phyloP scores from a whole-genome alignment of 2,113 vertebrate species.

The Vidua macroura region DNA sequence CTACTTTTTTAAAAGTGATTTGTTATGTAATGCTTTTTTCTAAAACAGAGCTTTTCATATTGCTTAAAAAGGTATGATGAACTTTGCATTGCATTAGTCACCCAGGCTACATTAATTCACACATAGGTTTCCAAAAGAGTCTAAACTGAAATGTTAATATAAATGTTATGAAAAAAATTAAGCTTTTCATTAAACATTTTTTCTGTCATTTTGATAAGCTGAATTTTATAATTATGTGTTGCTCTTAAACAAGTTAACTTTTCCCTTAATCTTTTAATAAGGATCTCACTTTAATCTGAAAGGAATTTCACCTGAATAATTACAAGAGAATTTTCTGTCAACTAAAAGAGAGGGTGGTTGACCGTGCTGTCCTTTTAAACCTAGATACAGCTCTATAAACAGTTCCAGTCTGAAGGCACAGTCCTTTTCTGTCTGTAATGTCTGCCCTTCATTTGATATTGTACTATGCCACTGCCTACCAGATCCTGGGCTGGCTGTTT shows the following conservation, averaged over 20 bases:
- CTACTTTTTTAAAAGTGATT: background rate
- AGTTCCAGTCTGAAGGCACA: background rate
- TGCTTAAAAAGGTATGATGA: background rate
- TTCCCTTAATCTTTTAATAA: background rate
- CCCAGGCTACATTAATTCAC: background rate
- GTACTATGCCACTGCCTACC: too few relatives aligned
- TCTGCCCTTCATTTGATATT: background rate
- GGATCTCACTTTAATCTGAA: background rate
- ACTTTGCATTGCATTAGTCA: background rate
- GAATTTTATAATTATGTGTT: background rate
- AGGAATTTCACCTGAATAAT: background rate
- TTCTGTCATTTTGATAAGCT: background rate
- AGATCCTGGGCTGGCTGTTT: too few relatives aligned
- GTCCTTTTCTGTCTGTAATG: background rate
- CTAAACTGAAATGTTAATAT: background rate
- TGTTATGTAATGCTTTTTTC: background rate
- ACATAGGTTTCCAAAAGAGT: background rate
- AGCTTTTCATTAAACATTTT: background rate
- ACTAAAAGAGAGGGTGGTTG: background rate
- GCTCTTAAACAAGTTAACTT: background rate
- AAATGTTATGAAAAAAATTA: background rate
- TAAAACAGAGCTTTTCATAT: background rate
- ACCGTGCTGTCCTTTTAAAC: background rate
- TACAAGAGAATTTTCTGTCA: background rate
- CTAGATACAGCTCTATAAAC: background rate